Evolutionary conservation across 2,113 vertebrate genomes (phyloP).

Genomic region (Oriolus oriolus): DNA sequence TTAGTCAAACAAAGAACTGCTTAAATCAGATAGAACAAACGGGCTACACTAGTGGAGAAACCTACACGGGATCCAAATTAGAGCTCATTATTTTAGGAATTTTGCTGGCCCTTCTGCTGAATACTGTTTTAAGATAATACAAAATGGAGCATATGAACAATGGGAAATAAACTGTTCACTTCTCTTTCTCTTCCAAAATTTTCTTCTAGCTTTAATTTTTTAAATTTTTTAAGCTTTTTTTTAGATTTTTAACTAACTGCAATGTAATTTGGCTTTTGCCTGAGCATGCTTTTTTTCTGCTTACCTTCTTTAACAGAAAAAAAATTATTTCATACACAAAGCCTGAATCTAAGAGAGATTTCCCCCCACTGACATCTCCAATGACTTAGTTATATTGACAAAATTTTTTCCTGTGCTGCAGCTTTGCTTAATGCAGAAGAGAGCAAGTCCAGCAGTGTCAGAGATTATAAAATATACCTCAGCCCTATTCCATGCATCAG

Average conservation of each 20-base stretch:
- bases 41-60: not conserved
- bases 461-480: not conserved
- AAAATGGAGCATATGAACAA: not conserved
- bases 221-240: fast-evolving
- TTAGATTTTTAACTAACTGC: not conserved
- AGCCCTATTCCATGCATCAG: not conserved
- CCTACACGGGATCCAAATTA: not conserved
- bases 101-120: not conserved
- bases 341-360: not conserved
- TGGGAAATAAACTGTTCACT: not conserved
- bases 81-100: not conserved
- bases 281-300: not conserved
- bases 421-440: not conserved
- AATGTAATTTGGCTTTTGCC: not conserved
- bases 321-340: not conserved
- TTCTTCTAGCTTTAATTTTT: not conserved
- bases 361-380: not conserved
- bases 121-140: not conserved
- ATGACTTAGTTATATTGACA: not conserved
- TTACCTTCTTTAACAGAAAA: not conserved
- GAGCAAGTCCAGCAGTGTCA: not conserved
- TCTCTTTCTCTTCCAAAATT: not conserved
- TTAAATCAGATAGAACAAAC: not conserved
- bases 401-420: not conserved
- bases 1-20: not conserved